Base-by-base conservation (phyloP, 2,113 vertebrate genomes). In the Catagonus wagneri region DNA sequence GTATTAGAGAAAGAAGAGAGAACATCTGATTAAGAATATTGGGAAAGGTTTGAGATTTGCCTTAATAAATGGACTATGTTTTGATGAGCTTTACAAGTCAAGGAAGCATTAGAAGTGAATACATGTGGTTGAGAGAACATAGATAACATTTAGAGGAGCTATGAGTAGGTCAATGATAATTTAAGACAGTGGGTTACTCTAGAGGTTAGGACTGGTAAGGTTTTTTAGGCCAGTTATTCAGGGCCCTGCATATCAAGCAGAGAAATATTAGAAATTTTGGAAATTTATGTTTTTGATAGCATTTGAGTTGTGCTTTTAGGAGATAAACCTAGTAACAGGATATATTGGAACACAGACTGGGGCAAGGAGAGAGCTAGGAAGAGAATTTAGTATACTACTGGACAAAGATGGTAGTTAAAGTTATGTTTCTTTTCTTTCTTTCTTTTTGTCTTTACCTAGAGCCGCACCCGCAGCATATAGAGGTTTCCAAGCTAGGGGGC, bases 241-340 rank as follows among this genome's bases (percentile, higher is more conserved):
- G 27, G 11, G 10, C 1, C 20, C 19, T 93, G 27, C 3, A 74
- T 68, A 76, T 78, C 8, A 88, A 83, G 50, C 63, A 79, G 3
- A 7, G n/a, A 50, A 23, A 54, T 44, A 66, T 83, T 32, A 90
- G 23, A 34, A 1, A 68, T 61, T 58, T 1, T n/a, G 44, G 56
- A 94, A 74, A 93, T 54, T 3, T 72, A 29, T 90, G 78, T 23
- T 94, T 95, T 58, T 84, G 15, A 74, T 88, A 54, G 15, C 13
- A n/a, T 68, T 54, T 19, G 23, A 34, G 29, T 52, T 90, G 19
- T 72, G 6, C n/a, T 95, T 66, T 79, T 22, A 88, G 76, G 65
- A 79, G 58, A 78, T 68, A 88, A 83, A 72, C n/a, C 25, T 66
- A 19, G n/a, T 75, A 79, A 85, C 2, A 34, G 29, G 32, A 52